Conservation (phyloP, 92 coral and sea anemone species). For the Zoanthus solanderi region DNA sequence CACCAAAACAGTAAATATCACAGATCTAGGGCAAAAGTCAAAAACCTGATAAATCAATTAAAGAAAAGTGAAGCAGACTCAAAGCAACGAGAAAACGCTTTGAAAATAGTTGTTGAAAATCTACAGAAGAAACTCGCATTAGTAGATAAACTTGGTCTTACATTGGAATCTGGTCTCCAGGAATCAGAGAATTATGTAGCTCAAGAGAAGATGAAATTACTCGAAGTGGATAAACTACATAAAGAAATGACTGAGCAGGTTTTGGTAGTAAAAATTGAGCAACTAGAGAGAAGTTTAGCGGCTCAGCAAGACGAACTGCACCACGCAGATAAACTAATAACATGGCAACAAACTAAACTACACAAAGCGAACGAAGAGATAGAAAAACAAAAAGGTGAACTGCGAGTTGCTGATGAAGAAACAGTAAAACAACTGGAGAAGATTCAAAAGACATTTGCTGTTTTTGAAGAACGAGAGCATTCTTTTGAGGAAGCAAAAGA, state of each 20-base stretch:
- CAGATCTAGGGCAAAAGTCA: background rate
- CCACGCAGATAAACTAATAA: background rate
- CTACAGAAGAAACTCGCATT: background rate
- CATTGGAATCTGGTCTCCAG: background rate
- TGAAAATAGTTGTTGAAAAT: background rate
- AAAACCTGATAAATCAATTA: background rate
- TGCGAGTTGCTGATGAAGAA: constrained; percentile 17
- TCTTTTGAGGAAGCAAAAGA: background rate
- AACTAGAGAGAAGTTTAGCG: background rate
- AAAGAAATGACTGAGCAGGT: background rate
- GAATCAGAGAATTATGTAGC: background rate
- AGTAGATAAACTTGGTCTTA: background rate
- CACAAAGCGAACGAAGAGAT: background rate
- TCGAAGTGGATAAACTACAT: background rate
- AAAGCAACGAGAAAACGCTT: background rate
- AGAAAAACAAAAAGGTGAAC: constrained; percentile 11
- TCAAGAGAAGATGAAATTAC: background rate
- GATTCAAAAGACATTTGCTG: background rate
- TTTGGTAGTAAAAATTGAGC: background rate
- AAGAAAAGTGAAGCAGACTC: too few relatives aligned
- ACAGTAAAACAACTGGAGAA: constrained; percentile 33
- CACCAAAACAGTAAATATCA: background rate
- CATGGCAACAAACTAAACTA: background rate
- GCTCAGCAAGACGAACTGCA: constrained; percentile 1
- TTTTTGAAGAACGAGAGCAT: background rate